phyloP scores from a whole-genome alignment of 2,797 vertebrate species.

The Cossypha polioptera region DNA sequence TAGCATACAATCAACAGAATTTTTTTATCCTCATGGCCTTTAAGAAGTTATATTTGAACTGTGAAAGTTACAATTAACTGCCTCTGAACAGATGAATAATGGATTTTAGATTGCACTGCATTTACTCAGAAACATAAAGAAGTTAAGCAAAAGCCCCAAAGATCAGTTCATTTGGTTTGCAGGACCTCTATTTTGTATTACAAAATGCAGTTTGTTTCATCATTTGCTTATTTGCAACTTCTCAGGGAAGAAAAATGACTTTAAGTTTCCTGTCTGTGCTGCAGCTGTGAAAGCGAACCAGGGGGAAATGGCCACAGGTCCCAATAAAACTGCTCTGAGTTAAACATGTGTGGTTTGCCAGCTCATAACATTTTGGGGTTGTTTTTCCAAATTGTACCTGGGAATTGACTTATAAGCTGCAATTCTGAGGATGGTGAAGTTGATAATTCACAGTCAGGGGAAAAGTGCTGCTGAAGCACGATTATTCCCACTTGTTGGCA shows the following conservation, averaged over 20 bases:
- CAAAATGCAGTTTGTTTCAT: conserved; percentile 15
- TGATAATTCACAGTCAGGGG: neutral
- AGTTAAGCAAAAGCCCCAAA: neutral
- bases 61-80: neutral
- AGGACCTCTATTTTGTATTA: neutral
- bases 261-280: conserved; percentile 21
- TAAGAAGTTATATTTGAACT: neutral
- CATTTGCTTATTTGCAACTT: conserved; percentile 19
- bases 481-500: neutral
- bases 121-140: neutral
- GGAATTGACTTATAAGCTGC: neutral
- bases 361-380: neutral
- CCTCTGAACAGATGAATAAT: neutral
- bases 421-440: neutral
- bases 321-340: neutral
- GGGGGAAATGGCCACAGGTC: neutral
- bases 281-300: neutral
- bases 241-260: neutral
- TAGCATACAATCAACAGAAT: neutral
- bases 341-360: neutral
- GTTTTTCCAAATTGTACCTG: neutral
- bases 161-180: neutral
- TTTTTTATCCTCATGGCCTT: neutral
- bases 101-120: neutral
- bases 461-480: neutral